Evolutionary conservation across 1,140 invertebrate genomes (phyloP), one percentile per base, ranked within the genome.

Genomic region (Drosophila pachea): DNA sequence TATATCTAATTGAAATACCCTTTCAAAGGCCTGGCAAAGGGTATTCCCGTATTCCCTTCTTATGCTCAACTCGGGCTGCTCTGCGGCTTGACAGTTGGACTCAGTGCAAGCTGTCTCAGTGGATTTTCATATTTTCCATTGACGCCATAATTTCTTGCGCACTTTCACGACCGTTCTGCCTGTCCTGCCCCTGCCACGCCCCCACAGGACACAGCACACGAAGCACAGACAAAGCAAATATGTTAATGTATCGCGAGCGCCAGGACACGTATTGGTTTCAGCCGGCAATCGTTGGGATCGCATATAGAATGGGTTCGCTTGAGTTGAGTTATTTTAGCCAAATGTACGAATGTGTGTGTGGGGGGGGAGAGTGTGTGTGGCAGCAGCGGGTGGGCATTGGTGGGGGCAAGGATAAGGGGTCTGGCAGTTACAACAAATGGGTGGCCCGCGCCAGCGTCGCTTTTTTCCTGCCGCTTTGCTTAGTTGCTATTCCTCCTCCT

Each of bases 201-300:
- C 50, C 31, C 12, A n/a, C 5, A 49, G 22, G 49, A 14, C 32
- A 12, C 49, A 22, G 1, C 22, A 52, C 35, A 52, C 49, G 49
- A 52, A 52, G 16, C 9, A 45, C 76, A 86, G 82, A 86, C 76
- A 76, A 86, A 74, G 74, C 76, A 86, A 86, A 86, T 86, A 86
- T 86, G 81, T 86, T 86, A 86, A 86, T 86, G 81, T 86, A 72
- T 66, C 61, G 61, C 52, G 61, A 16, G 42, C 66, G 62, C 45
- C 70, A 68, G 66, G 81, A 86, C 81, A 86, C 81, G 81, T 86
- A 86, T 86, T 86, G 81, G 81, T 86, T 81, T 86, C 64, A 71
- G 74, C 52, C 70, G 53, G 77, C 74, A 81, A 81, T 86, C 77
- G 77, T 81, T 86, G 68, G 69, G 43, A 79, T 76, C 73, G 66